Evolutionary conservation across 2,888 invertebrate genomes (phyloP).

Genomic region (Nematopogon swammerdamellus): DNA sequence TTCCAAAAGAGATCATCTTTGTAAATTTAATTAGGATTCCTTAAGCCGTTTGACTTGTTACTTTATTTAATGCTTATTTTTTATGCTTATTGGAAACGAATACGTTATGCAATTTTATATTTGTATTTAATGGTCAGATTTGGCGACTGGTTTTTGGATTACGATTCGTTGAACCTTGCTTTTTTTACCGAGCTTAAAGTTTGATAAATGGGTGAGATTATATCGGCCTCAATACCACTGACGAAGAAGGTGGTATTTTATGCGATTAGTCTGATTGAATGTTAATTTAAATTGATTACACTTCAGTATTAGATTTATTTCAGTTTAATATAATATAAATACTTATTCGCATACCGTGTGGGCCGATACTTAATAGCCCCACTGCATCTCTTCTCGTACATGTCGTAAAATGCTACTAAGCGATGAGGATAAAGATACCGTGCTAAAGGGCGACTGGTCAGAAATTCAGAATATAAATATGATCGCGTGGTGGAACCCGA

Average conservation of each 20-base stretch:
- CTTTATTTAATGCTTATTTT: not conserved
- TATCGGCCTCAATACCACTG: conserved; percentile 13
- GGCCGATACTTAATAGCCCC: too few species aligned
- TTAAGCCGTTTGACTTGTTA: not conserved
- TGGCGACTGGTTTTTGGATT: conserved; percentile 21
- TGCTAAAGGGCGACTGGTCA: too few species aligned
- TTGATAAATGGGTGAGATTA: conserved; percentile 28
- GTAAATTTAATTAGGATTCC: not conserved
- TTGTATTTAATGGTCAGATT: not conserved
- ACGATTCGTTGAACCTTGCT: conserved; percentile 21
- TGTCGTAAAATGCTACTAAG: too few species aligned
- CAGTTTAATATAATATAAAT: too few species aligned
- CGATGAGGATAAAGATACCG: too few species aligned
- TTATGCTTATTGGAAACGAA: not conserved
- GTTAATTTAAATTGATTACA: not conserved
- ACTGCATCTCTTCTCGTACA: too few species aligned
- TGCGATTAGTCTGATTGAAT: not conserved
- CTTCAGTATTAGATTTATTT: too few species aligned
- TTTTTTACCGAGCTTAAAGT: conserved; percentile 25
- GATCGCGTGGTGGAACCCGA: not conserved
- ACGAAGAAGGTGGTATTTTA: conserved; percentile 2
- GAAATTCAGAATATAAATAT: too few species aligned
- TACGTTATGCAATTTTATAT: not conserved
- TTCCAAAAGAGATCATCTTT: not conserved
- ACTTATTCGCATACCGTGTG: too few species aligned